These are phyloP conservation scores for Tautogolabrus adspersus DNA, from an alignment of 2,113 vertebrate species.

Conservation along the genomic window DNA sequence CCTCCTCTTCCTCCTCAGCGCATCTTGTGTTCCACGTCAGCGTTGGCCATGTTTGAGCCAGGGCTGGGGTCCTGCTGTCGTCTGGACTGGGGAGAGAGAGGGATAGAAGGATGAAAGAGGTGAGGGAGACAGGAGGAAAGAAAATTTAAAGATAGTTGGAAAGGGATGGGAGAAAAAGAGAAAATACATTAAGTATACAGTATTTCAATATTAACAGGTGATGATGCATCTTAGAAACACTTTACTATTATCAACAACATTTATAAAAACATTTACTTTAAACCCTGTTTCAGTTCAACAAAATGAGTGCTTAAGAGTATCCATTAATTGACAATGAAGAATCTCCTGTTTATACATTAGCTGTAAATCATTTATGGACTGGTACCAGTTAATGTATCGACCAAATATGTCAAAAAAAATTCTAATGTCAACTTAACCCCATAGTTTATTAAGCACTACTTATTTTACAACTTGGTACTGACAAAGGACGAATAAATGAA, in stretches of 20 bases:
- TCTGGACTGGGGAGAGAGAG: slow-evolving; percentile 89
- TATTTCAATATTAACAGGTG: not conserved
- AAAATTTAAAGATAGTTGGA: not conserved
- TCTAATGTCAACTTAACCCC: no score
- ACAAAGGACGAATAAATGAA: no score
- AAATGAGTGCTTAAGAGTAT: no score
- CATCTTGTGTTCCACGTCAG: slow-evolving; percentile 93
- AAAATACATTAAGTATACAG: slow-evolving; percentile 60
- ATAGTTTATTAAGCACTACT: no score
- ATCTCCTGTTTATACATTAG: no score
- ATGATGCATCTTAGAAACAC: not conserved
- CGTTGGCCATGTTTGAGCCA: slow-evolving; percentile 92
- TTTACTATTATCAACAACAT: not conserved
- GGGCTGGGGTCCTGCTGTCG: slow-evolving; percentile 98
- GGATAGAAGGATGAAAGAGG: slow-evolving; percentile 45
- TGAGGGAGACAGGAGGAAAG: not conserved
- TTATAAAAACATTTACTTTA: not conserved
- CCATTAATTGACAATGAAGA: no score
- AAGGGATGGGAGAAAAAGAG: slow-evolving; percentile 24
- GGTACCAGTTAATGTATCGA: no score
- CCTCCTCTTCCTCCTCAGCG: slow-evolving; percentile 82
- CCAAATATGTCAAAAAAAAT: no score
- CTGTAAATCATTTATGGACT: no score
- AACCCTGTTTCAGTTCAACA: no score
- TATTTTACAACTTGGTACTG: no score